Conservation (phyloP, 2,888 invertebrate genomes). For the Kryphioiulus occultus region DNA sequence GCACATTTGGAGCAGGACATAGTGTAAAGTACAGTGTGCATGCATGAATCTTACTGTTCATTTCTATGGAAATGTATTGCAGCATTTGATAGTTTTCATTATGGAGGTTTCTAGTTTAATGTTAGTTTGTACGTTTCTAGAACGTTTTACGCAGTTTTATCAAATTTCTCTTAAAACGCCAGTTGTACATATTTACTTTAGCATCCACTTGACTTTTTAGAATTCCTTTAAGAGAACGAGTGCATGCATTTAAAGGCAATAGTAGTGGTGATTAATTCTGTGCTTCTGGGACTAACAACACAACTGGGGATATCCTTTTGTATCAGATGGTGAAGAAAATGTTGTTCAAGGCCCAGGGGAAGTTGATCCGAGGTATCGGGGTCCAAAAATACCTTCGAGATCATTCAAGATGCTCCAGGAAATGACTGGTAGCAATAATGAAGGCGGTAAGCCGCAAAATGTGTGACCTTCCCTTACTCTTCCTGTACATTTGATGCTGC, state of each 20-base stretch:
- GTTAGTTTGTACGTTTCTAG: too few species aligned
- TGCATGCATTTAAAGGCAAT: background rate
- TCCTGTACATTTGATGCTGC: background rate
- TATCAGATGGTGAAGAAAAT: conserved; percentile 41
- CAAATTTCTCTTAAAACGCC: background rate
- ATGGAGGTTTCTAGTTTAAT: too few species aligned
- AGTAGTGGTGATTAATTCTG: background rate
- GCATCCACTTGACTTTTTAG: background rate
- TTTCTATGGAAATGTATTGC: too few species aligned
- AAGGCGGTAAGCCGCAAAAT: conserved; percentile 61
- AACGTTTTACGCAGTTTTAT: background rate
- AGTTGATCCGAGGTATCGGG: conserved; percentile 71
- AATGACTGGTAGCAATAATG: conserved; percentile 73
- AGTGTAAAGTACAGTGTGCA: too few species aligned
- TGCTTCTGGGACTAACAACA: background rate
- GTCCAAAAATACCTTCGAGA: conserved; percentile 80
- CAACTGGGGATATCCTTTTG: background rate
- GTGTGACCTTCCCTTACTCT: background rate
- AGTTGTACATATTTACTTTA: background rate
- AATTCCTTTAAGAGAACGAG: background rate
- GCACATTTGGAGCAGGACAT: too few species aligned
- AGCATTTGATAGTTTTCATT: too few species aligned
- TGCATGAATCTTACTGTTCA: too few species aligned
- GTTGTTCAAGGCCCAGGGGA: conserved; percentile 59
- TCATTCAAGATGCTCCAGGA: conserved; percentile 81